Evolutionary conservation across 2,888 invertebrate species (phyloP).

Genomic region (Nephrotoma guestfalica): DNA sequence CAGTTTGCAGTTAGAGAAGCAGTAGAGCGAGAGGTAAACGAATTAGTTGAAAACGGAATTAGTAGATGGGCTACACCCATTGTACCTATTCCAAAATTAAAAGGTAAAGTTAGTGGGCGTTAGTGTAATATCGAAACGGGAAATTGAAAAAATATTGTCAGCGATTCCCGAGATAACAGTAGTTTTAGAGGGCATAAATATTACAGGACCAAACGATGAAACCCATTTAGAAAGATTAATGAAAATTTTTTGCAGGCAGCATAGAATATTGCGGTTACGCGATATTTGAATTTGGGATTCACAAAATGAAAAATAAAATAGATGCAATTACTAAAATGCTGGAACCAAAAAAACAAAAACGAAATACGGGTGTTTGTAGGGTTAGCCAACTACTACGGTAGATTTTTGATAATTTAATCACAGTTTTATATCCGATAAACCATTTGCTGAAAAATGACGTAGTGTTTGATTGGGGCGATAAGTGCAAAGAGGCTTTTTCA

Average conservation of each 20-base stretch:
- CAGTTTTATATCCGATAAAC: constrained; percentile 18
- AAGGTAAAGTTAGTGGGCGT: too few species aligned
- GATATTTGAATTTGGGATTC: constrained; percentile 15
- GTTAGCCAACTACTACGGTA: constrained; percentile 21
- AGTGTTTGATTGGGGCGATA: constrained; percentile 15
- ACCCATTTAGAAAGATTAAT: background rate
- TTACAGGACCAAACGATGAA: too few species aligned
- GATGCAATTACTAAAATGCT: too few species aligned
- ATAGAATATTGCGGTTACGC: constrained; percentile 20
- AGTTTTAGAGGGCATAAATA: too few species aligned
- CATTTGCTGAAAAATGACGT: constrained; percentile 16
- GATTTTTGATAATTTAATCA: constrained; percentile 20
- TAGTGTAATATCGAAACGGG: too few species aligned
- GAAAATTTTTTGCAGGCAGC: constrained; percentile 15
- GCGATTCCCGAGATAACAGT: too few species aligned
- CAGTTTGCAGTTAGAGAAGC: background rate
- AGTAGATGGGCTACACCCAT: too few species aligned
- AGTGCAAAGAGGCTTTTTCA: constrained; percentile 16
- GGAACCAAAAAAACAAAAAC: constrained; percentile 13
- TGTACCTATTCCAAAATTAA: too few species aligned
- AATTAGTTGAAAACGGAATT: too few species aligned
- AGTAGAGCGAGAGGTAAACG: too few species aligned
- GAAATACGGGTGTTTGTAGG: constrained; percentile 16
- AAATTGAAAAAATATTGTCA: too few species aligned
- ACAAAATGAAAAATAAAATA: too few species aligned